Conservation (phyloP, 2,888 invertebrate species). For the Morpho helenor region DNA sequence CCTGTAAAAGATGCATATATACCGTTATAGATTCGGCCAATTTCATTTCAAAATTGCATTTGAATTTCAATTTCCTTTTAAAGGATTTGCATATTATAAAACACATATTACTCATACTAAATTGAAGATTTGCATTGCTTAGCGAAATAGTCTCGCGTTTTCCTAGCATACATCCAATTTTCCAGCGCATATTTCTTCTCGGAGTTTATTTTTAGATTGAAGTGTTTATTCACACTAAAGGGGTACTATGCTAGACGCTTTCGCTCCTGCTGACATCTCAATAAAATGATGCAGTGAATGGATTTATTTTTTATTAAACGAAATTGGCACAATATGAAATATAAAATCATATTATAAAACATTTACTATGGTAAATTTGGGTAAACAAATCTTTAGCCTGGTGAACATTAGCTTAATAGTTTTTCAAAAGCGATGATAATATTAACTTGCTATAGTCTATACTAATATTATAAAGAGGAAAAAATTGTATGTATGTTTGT, state of each 20-base stretch:
- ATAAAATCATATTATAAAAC: too few relatives aligned
- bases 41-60: not conserved
- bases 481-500: too few relatives aligned
- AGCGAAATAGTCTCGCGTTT: constrained; percentile 5
- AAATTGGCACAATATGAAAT: not conserved
- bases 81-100: not conserved
- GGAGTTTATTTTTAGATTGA: constrained; percentile 21
- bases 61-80: not conserved
- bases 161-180: constrained; percentile 16
- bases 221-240: constrained; percentile 23
- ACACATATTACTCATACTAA: constrained; percentile 1
- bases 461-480: too few relatives aligned
- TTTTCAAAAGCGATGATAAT: too few relatives aligned
- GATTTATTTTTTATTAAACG: constrained; percentile 14
- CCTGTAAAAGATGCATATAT: too few relatives aligned
- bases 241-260: constrained; percentile 20
- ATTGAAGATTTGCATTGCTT: constrained; percentile 8
- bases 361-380: too few relatives aligned
- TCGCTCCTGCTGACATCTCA: constrained; percentile 17
- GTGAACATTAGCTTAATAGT: too few relatives aligned
- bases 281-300: constrained; percentile 11
- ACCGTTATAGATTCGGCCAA: too few relatives aligned
- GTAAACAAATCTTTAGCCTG: too few relatives aligned
- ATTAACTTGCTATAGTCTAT: too few relatives aligned
- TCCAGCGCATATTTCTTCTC: constrained; percentile 20